These are phyloP conservation scores for Protonemura montana DNA, from an alignment of 2,888 invertebrate genomes.

Conservation along the genomic window DNA sequence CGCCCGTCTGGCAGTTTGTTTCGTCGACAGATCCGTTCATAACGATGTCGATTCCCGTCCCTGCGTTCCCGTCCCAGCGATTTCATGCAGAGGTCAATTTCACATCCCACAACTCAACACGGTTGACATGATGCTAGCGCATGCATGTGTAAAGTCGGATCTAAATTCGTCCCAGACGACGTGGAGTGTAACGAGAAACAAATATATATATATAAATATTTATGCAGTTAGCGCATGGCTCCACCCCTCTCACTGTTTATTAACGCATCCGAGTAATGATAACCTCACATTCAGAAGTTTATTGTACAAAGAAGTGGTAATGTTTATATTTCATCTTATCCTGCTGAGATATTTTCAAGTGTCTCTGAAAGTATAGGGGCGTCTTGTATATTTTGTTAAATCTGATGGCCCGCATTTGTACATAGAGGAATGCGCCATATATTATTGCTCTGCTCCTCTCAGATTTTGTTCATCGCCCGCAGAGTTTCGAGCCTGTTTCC, in stretches of 20 bases:
- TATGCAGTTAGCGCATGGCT: not conserved
- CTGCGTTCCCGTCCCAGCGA: not conserved
- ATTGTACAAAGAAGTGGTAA: not conserved
- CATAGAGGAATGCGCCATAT: too few species aligned
- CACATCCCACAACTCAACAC: not conserved
- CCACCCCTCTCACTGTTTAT: not conserved
- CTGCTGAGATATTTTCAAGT: not conserved
- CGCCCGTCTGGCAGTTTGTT: not conserved
- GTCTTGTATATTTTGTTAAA: not conserved
- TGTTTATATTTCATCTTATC: not conserved
- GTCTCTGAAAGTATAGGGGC: not conserved
- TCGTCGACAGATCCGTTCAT: not conserved
- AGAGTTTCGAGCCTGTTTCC: not conserved
- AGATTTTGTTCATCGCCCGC: not conserved
- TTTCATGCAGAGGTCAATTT: slow-evolving; percentile 7
- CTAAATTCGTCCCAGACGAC: not conserved
- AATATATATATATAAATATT: too few species aligned
- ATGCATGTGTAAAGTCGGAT: not conserved
- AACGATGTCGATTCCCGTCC: not conserved
- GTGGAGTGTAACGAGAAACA: not conserved
- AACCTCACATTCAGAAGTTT: not conserved
- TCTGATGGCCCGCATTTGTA: not conserved
- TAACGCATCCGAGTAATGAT: not conserved
- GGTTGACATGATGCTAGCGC: not conserved
- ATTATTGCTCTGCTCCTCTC: not conserved